Evolutionary conservation across 1,140 invertebrate genomes (phyloP).

Genomic region (Anastrepha ludens): DNA sequence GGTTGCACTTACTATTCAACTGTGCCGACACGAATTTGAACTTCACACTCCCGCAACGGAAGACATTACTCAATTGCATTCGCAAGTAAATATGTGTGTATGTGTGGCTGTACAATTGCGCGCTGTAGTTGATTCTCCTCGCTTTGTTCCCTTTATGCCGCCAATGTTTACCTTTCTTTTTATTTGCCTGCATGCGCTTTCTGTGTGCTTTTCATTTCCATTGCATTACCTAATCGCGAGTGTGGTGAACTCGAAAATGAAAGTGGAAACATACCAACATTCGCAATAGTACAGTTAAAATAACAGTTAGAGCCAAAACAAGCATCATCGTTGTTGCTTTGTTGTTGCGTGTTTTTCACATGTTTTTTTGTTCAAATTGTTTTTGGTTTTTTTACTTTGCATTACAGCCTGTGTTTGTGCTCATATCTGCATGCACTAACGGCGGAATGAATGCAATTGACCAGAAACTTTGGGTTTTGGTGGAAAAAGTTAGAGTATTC

Average conservation of each 20-base stretch:
- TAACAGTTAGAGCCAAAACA: background rate
- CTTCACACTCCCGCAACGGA: conserved; percentile 44
- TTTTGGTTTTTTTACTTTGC: background rate
- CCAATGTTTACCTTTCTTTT: background rate
- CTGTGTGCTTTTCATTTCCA: conserved; percentile 38
- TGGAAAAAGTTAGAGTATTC: background rate
- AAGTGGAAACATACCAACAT: conserved; percentile 23
- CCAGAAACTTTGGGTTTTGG: background rate
- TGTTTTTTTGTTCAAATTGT: background rate
- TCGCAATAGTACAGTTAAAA: no score
- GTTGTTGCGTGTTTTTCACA: background rate
- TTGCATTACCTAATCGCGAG: conserved; percentile 44
- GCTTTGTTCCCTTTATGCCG: background rate
- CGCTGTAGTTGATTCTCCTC: background rate
- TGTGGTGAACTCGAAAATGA: conserved; percentile 45
- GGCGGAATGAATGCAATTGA: background rate
- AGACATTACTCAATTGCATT: conserved; percentile 34
- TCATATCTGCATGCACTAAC: background rate
- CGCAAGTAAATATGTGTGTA: background rate
- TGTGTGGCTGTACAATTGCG: background rate
- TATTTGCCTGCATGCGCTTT: background rate
- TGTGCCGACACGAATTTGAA: conserved; percentile 46
- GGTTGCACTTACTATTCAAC: background rate
- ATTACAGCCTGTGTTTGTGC: background rate
- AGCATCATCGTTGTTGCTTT: background rate